Evolutionary conservation across 30 jellyfish, hydroid and myxozoan species (phyloP).

Genomic region (Hydractinia symbiolongicarpus): DNA sequence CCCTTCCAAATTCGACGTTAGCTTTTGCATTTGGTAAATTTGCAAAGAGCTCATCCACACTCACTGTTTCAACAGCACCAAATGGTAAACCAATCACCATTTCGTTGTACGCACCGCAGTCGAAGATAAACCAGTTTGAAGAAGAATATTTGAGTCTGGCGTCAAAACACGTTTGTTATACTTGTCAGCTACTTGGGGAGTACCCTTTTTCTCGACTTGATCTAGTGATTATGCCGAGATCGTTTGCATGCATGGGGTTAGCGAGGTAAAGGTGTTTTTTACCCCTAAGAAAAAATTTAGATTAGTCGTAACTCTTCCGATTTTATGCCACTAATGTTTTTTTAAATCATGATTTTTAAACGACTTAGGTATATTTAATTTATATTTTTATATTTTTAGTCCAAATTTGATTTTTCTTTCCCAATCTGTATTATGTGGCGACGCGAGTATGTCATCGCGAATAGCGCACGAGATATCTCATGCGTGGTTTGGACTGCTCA

Average conservation of each 20-base stretch:
- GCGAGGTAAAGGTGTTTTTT: constrained; percentile 37
- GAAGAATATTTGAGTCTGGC: constrained; percentile 51
- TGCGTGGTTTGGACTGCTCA: constrained; percentile 82
- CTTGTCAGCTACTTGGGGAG: constrained; percentile 56
- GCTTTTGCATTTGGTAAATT: constrained; percentile 56
- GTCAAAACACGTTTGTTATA: constrained; percentile 34
- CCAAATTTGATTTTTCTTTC: constrained; percentile 85
- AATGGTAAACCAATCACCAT: constrained; percentile 42
- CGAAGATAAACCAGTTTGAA: constrained; percentile 36
- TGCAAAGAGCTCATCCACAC: constrained; percentile 14
- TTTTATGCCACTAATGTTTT: neutral
- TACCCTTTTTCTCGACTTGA: constrained; percentile 76
- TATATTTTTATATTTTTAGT: constrained; percentile 29
- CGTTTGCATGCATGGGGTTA: constrained; percentile 88
- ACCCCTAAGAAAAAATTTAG: neutral
- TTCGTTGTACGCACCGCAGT: constrained; percentile 44
- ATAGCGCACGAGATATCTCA: constrained; percentile 89
- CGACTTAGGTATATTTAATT: too few species aligned
- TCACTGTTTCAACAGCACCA: constrained; percentile 22
- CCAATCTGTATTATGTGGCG: constrained; percentile 86
- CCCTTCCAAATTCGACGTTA: constrained; percentile 73
- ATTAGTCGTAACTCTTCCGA: neutral
- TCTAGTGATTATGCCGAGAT: constrained; percentile 71
- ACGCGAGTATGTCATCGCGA: constrained; percentile 62
- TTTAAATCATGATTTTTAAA: neutral